Conservation (phyloP, 2,888 invertebrate genomes). For the Oasisia sp. region DNA sequence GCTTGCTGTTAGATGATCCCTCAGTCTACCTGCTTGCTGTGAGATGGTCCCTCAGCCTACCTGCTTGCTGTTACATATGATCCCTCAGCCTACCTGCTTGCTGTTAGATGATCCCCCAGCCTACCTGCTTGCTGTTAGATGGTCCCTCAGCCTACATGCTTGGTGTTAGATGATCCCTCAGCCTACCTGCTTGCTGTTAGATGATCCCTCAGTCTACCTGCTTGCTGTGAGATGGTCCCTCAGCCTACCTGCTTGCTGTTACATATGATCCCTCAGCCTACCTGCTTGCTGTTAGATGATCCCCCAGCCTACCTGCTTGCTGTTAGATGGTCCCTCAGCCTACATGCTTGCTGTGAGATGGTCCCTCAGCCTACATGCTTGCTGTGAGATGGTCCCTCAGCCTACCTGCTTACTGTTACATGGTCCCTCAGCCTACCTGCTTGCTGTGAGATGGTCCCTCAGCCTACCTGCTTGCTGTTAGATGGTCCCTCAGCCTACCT, state of each 20-base stretch:
- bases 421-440: too few relatives aligned
- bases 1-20: too few relatives aligned
- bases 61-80: neutral
- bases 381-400: too few relatives aligned
- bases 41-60: neutral
- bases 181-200: neutral
- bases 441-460: too few relatives aligned
- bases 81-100: neutral
- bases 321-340: neutral
- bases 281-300: neutral
- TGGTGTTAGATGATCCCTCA: neutral
- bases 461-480: too few relatives aligned
- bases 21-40: neutral
- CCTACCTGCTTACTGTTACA: too few relatives aligned
- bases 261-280: neutral
- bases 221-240: neutral
- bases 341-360: too few relatives aligned
- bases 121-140: neutral
- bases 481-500: too few relatives aligned
- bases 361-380: neutral
- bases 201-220: neutral
- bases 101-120: neutral
- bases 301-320: neutral
- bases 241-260: neutral
- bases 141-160: neutral